These are phyloP conservation scores for Diorhabda carinulata DNA, from an alignment of 1,140 invertebrate species.

Conservation along the genomic window DNA sequence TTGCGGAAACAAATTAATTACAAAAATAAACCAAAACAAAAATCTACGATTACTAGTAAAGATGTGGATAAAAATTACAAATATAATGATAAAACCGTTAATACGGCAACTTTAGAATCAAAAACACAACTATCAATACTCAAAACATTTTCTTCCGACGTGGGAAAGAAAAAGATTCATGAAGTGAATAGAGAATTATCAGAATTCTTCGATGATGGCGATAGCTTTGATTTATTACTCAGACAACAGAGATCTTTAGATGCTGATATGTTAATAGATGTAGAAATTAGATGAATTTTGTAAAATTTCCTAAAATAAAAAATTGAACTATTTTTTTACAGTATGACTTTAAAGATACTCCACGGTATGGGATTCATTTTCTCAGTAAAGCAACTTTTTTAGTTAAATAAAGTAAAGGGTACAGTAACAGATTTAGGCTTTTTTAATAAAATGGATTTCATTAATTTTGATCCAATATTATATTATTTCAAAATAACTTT, in stretches of 20 bases:
- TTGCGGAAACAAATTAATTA: not conserved
- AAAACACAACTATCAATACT: not conserved
- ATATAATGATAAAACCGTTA: not conserved
- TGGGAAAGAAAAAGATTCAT: not conserved
- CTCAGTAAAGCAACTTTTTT: too few species aligned
- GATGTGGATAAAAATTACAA: not conserved
- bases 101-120: not conserved
- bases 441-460: too few species aligned
- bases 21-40: conserved; percentile 1
- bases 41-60: not conserved
- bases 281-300: conserved; percentile 11
- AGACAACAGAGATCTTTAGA: conserved; percentile 9
- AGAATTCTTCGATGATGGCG: not conserved
- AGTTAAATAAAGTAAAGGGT: too few species aligned
- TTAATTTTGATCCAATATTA: too few species aligned
- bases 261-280: not conserved
- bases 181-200: not conserved
- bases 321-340: too few species aligned
- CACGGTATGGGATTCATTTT: too few species aligned
- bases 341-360: too few species aligned
- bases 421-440: too few species aligned
- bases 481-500: too few species aligned
- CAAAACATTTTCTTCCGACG: not conserved
- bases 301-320: too few species aligned
- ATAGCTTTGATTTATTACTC: conserved; percentile 1